Percentiles rank a stretch among this genome's conserved stretches.
phyloP scores from a whole-genome alignment of 2,797 vertebrate genomes.

The Toxotes lorentzi region DNA sequence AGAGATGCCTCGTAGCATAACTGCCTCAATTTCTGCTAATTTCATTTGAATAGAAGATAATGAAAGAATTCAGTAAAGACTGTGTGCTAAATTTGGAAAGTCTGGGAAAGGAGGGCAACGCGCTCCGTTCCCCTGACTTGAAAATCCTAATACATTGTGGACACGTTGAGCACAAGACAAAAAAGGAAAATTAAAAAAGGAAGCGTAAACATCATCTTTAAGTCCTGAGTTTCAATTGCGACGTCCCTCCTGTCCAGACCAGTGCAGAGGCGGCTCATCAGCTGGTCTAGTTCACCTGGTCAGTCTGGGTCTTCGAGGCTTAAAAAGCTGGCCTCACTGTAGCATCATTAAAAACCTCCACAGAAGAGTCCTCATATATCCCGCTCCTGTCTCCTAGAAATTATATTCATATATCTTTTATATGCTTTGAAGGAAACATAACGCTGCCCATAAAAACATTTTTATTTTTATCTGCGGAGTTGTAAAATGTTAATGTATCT shows the following conservation, averaged over 20 bases:
- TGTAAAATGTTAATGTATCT: too few species aligned
- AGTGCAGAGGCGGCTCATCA: neutral
- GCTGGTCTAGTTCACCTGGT: neutral
- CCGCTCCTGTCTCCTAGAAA: too few species aligned
- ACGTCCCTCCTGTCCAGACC: neutral
- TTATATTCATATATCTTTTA: too few species aligned
- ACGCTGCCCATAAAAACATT: too few species aligned
- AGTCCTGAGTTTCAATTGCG: neutral
- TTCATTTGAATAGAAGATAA: constrained; percentile 38
- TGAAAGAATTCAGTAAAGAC: constrained; percentile 27
- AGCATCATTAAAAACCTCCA: too few species aligned
- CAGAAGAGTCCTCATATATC: too few species aligned
- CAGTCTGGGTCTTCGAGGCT: neutral
- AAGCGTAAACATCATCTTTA: too few species aligned
- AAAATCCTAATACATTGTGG: neutral
- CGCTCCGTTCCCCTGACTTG: neutral
- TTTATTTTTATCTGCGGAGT: too few species aligned
- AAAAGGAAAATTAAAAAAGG: neutral
- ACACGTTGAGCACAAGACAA: neutral
- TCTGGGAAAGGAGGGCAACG: neutral
- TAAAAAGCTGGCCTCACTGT: too few species aligned
- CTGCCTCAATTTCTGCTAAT: constrained; percentile 49
- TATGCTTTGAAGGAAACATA: too few species aligned
- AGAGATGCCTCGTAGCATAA: constrained; percentile 14
- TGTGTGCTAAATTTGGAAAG: constrained; percentile 27